A percentile compares a stretch with the other conserved stretches of the same genome.
Evolutionary conservation across 2,797 vertebrate species (phyloP).

Genomic region (Clarias fuscus): DNA sequence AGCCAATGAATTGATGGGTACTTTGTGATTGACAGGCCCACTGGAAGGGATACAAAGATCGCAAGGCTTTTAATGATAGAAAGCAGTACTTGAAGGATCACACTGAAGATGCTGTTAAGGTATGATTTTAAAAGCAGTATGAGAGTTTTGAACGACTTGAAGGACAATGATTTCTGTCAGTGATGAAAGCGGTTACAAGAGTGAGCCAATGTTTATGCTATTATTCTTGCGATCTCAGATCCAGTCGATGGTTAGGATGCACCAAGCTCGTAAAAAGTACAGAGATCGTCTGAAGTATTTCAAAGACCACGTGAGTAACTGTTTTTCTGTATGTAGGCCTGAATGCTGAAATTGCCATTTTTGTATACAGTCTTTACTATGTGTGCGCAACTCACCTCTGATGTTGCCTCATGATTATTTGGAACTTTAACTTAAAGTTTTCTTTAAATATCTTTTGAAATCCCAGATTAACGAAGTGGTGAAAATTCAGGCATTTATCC

Average conservation of each 20-base stretch:
- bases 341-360: neutral
- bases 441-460: slow-evolving; percentile 12
- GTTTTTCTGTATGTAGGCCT: neutral
- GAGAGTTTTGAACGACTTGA: neutral
- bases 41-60: slow-evolving; percentile 92
- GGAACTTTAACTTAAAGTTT: neutral
- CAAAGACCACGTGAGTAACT: slow-evolving; percentile 84
- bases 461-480: slow-evolving; percentile 88
- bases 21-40: slow-evolving; percentile 77
- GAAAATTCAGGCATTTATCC: slow-evolving; percentile 97
- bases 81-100: slow-evolving; percentile 84
- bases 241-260: slow-evolving; percentile 93
- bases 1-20: neutral
- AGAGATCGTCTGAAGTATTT: slow-evolving; percentile 91
- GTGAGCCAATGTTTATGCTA: neutral
- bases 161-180: too few species aligned
- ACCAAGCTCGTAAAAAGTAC: slow-evolving; percentile 91
- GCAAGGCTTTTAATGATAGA: slow-evolving; percentile 82
- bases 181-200: neutral
- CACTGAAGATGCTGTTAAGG: slow-evolving; percentile 87
- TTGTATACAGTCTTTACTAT: neutral
- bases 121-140: slow-evolving; percentile 55
- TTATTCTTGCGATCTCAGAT: slow-evolving; percentile 72
- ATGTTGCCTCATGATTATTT: neutral
- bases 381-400: neutral